Evolutionary conservation across 2,797 vertebrate species (phyloP).

Genomic region (Xenopus petersii): DNA sequence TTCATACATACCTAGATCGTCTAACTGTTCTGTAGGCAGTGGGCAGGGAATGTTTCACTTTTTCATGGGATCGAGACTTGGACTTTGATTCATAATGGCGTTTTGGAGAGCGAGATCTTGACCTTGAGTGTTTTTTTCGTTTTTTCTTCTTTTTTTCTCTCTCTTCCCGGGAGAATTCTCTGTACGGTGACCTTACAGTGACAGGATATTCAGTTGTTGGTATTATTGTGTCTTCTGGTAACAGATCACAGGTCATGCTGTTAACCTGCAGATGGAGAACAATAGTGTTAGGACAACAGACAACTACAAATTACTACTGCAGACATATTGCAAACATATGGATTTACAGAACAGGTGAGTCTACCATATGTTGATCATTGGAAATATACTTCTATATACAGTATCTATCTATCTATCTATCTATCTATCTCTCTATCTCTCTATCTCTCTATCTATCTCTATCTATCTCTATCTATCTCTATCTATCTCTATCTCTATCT

Average conservation of each 20-base stretch:
- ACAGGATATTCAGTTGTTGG: conserved; percentile 59
- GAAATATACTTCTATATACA: too few relatives aligned
- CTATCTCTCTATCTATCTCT: too few relatives aligned
- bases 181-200: conserved; percentile 62
- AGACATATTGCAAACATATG: too few relatives aligned
- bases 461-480: too few relatives aligned
- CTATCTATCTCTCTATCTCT: too few relatives aligned
- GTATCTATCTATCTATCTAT: too few relatives aligned
- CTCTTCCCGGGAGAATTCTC: conserved; percentile 68
- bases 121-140: conserved; percentile 83
- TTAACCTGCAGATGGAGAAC: conserved; percentile 40
- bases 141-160: conserved; percentile 93
- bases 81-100: conserved; percentile 66
- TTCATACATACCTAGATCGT: conserved; percentile 75
- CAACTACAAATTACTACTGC: too few relatives aligned
- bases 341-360: too few relatives aligned
- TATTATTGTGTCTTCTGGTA: conserved; percentile 59
- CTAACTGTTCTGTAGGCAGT: conserved; percentile 86
- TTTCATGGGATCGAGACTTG: conserved; percentile 71
- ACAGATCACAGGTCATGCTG: conserved; percentile 52
- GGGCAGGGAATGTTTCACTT: conserved; percentile 86
- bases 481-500: too few relatives aligned
- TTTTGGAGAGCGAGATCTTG: conserved; percentile 76
- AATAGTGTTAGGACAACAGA: not conserved
- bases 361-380: too few relatives aligned